Percentiles rank a stretch among this genome's conserved stretches.
Conservation (phyloP, 1,140 invertebrate species). For the Drosophila nannoptera region DNA sequence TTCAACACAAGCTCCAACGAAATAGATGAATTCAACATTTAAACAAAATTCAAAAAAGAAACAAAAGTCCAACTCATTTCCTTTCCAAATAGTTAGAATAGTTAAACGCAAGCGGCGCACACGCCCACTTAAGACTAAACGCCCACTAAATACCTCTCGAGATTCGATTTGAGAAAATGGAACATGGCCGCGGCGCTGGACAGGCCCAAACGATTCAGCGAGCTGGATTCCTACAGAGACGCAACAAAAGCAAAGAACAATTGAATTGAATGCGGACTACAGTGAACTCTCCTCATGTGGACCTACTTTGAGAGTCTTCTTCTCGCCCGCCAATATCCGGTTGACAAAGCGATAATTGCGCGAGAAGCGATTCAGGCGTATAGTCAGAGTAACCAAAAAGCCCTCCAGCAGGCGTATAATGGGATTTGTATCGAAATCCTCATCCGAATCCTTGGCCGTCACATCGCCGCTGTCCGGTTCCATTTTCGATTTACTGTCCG, state of each 20-base stretch:
- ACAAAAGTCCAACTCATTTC: conserved; percentile 27
- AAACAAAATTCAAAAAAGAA: conserved; percentile 24
- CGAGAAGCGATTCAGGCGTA: conserved; percentile 91
- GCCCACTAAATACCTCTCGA: conserved; percentile 71
- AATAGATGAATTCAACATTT: conserved; percentile 17
- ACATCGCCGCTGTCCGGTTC: conserved; percentile 68
- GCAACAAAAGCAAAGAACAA: conserved; percentile 4
- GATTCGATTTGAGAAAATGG: conserved; percentile 70
- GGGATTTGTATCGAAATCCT: conserved; percentile 74
- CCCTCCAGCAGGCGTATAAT: conserved; percentile 81
- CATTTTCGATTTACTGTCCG: conserved; percentile 71
- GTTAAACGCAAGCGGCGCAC: conserved; percentile 64
- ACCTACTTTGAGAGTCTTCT: conserved; percentile 90
- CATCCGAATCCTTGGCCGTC: conserved; percentile 71
- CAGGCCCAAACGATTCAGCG: conserved; percentile 61
- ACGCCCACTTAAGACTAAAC: conserved; percentile 31
- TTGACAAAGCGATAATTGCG: conserved; percentile 96
- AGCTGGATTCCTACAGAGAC: conserved; percentile 60
- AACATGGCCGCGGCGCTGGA: conserved; percentile 72
- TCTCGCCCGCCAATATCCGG: conserved; percentile 87
- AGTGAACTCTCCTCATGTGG: neutral
- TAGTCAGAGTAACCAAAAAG: conserved; percentile 91
- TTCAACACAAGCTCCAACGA: conserved; percentile 48
- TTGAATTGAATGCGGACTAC: neutral
- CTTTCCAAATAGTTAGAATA: conserved; percentile 3